Base-by-base conservation (phyloP, 30 jellyfish, hydroid and myxozoan genomes). In the Phacellophora camtschatica region DNA sequence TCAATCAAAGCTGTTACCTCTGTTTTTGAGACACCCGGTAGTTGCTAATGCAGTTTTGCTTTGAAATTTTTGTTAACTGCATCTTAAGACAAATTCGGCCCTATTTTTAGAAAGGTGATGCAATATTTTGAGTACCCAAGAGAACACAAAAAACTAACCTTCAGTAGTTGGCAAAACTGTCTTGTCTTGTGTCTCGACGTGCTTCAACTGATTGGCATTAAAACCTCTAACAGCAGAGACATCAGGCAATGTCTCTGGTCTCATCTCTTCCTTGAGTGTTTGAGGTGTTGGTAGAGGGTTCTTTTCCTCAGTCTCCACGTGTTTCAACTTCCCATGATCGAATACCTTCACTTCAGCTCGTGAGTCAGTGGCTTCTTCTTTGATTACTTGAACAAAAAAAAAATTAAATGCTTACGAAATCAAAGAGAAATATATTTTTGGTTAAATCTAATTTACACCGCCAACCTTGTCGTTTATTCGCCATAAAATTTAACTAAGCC, bases 321-420 rank as follows among this genome's bases (percentile, higher is more conserved):
- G 96, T 68, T 87, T 87, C 34, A 87, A 39, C 33, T 76, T 87
- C 19, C 57, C 30, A 37, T 54, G 88, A 51, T 87, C 96, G 64
- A 87, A 87, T 54, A 88, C 42, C 43, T 87, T 87, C 79, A 87
- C 96, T 33, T 87, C 96, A 0, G 96, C 96, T 30, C 96, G 55
- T 20, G 92, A 61, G 5, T 87, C 96, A 5, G 75, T 35, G 9
- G 96, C 41, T 46, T 87, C 96, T 36, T 87, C 96, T 68, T 85
- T 72, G 68, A 85, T 85, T 28, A 81, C 93, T 81, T 46, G 1
- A 77, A 42, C 7, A 24, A 0, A 63, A 9, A 0, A 28, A 46
- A 46, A 13, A 46, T 46, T 46, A n/a, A n/a, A n/a, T n/a, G n/a
- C n/a, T n/a, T n/a, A n/a, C n/a, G n/a, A n/a, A n/a, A n/a, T n/a